phyloP scores from a whole-genome alignment of 2,113 vertebrate species.

The Smithornis capensis region DNA sequence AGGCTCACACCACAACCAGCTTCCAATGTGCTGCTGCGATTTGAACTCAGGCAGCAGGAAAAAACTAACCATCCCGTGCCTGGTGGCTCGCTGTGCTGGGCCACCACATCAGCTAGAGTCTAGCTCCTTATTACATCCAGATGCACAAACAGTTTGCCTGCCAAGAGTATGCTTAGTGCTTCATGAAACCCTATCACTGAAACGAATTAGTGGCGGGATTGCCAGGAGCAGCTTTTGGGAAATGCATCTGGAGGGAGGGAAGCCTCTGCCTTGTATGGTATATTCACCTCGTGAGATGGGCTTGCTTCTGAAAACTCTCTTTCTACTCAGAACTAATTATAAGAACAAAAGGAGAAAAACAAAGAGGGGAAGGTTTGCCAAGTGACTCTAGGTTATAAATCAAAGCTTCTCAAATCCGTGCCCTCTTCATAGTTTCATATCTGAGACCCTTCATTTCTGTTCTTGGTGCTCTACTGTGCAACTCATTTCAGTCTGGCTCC shows the following conservation, averaged over 20 bases:
- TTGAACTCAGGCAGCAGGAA: background rate
- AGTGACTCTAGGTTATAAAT: background rate
- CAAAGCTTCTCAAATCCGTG: background rate
- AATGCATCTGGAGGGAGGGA: background rate
- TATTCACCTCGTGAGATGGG: background rate
- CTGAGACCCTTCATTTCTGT: background rate
- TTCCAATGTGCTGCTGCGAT: background rate
- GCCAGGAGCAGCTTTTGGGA: constrained; percentile 28
- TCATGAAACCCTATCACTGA: constrained; percentile 33
- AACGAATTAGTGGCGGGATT: background rate
- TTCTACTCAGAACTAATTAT: background rate
- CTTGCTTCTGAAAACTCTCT: background rate
- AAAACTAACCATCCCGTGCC: background rate
- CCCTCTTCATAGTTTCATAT: background rate
- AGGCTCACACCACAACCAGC: background rate
- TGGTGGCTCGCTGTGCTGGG: constrained; percentile 8
- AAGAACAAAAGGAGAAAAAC: background rate
- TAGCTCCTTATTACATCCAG: constrained; percentile 57
- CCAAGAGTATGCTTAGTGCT: constrained; percentile 35
- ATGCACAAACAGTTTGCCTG: constrained; percentile 54
- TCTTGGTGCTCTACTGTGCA: background rate
- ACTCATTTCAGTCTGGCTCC: background rate
- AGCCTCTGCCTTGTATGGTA: background rate
- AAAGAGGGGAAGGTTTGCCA: background rate
- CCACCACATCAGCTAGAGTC: constrained; percentile 24